These are phyloP conservation scores for Pararge aegeria DNA, from an alignment of 1,140 invertebrate genomes.

Conservation along the genomic window DNA sequence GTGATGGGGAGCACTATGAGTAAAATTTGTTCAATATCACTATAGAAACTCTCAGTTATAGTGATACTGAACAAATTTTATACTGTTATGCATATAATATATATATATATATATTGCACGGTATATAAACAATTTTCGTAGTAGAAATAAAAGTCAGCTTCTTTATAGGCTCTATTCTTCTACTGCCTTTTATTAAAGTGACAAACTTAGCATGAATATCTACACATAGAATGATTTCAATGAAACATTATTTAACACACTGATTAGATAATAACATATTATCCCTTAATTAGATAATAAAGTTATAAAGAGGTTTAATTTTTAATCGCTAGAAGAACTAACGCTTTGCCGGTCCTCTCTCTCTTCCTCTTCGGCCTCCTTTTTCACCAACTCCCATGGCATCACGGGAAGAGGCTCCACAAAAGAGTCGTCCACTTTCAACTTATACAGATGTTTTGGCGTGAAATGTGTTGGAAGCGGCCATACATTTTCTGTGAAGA, in stretches of 20 bases:
- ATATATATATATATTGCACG: background rate
- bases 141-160: too few species aligned
- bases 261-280: background rate
- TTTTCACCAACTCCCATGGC: conserved; percentile 65
- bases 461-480: conserved; percentile 66
- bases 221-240: background rate
- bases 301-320: background rate
- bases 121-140: too few species aligned
- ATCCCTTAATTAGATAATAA: too few species aligned
- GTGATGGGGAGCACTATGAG: conserved; percentile 28
- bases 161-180: too few species aligned
- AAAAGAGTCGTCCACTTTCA: conserved; percentile 70
- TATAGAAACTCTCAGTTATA: background rate
- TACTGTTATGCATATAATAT: background rate
- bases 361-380: conserved; percentile 55
- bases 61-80: too few species aligned
- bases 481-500: conserved; percentile 60
- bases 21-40: background rate
- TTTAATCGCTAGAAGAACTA: conserved; percentile 49
- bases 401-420: conserved; percentile 69
- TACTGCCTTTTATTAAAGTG: too few species aligned
- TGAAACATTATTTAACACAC: background rate
- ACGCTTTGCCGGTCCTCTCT: conserved; percentile 43
- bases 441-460: conserved; percentile 59
- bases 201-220: too few species aligned